Evolutionary conservation across 2,797 vertebrate species (phyloP).

Genomic region (Garrulus glandarius): DNA sequence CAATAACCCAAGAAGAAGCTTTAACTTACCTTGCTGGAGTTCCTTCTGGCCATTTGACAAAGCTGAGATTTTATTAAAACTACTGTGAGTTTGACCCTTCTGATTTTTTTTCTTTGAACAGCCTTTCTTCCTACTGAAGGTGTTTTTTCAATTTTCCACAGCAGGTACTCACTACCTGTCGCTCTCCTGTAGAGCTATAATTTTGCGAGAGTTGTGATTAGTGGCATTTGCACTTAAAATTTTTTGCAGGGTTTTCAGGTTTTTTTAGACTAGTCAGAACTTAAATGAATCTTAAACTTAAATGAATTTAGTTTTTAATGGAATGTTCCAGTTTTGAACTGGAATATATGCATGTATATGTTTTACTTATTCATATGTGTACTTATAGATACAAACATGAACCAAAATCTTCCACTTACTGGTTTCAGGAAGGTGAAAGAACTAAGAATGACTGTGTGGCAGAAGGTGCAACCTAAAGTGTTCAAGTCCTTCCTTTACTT

Average conservation of each 20-base stretch:
- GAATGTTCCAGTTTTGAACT: neutral
- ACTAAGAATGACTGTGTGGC: neutral
- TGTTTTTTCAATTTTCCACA: neutral
- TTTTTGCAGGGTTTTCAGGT: neutral
- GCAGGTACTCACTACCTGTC: neutral
- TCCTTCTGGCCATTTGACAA: neutral
- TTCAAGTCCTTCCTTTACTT: neutral
- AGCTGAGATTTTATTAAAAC: neutral
- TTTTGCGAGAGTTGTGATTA: neutral
- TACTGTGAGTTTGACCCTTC: neutral
- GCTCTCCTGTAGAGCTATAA: neutral
- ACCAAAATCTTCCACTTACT: neutral
- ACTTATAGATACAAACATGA: neutral
- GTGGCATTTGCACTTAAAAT: neutral
- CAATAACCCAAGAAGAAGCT: neutral
- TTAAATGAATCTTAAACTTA: no score
- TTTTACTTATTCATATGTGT: neutral
- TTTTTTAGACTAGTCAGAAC: neutral
- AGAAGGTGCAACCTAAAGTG: neutral
- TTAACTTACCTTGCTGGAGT: neutral
- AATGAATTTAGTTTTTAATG: neutral
- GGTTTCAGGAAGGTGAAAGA: neutral
- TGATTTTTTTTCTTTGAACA: neutral
- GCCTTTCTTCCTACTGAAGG: neutral
- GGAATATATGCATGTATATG: neutral